Base-by-base conservation (phyloP, 2,113 vertebrate species). In the Dascyllus trimaculatus region DNA sequence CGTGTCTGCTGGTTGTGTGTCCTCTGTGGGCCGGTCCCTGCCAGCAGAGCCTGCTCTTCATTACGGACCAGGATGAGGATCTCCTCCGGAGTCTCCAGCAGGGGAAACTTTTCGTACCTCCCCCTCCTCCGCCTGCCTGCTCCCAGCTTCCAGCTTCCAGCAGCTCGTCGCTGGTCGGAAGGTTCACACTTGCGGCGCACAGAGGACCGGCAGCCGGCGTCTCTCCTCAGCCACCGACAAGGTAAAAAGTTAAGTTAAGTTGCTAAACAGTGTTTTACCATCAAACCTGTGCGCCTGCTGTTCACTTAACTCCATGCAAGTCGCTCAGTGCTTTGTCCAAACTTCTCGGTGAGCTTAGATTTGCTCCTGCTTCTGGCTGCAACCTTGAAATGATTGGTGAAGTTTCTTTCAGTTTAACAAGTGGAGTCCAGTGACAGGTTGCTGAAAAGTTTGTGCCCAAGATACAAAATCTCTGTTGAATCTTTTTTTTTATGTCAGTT, bases 21-120 rank as follows among this genome's bases (percentile, higher is more conserved):
- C 13, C 40, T 43, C 57, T 51, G 75, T 25, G 64, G 57, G 66
- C 66, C 32, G 6, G 65, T 22, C 38, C 22, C 52, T 48, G 61
- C 61, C 68, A 25, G 18, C 46, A 60, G 43, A 48, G 40, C 67
- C 76, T 51, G 65, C 51, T 61, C 51, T 43, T 75, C 45, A 52
- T 32, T 72, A 32, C 22, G 48, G 4, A 56, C 74, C 53, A 24
- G 66, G 71, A 52, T 63, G 71, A 35, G 68, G 81, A 74, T 89
- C 38, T 84, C 81, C 79, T 46, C 53, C 45, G 46, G 48, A 71
- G 4, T 69, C 68, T 73, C 70, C 46, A 57, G 61, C 80, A 62
- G 75, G 67, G 29, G 67, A 78, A 71, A 88, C 84, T 89, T 90
- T 59, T 80, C 83, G 93, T 80, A 86, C 95, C 95, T 93, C 94